These are phyloP conservation scores for Columba guinea DNA, from an alignment of 2,797 vertebrate genomes.

Conservation along the genomic window DNA sequence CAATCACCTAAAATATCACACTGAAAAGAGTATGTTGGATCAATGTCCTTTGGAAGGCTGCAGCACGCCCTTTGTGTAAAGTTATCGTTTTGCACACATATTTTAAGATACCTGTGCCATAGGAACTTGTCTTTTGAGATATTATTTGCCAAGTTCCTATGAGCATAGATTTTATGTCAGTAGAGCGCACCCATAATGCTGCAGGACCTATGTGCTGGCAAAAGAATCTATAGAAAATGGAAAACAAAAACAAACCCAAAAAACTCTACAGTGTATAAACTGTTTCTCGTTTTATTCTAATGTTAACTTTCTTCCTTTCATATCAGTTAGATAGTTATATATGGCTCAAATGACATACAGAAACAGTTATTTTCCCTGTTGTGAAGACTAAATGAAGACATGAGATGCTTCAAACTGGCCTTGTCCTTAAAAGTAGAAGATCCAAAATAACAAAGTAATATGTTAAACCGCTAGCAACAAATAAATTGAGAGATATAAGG, in stretches of 20 bases:
- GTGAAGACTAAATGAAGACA: background rate
- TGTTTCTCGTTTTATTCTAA: background rate
- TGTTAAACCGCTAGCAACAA: background rate
- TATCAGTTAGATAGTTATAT: background rate
- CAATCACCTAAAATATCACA: conserved; percentile 60
- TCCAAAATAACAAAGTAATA: background rate
- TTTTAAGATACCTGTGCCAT: conserved; percentile 41
- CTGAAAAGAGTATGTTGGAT: conserved; percentile 53
- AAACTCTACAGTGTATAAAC: background rate
- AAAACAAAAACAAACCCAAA: background rate
- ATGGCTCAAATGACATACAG: background rate
- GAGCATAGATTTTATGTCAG: conserved; percentile 68
- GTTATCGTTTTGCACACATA: conserved; percentile 51
- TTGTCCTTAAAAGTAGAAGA: background rate
- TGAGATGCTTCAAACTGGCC: background rate
- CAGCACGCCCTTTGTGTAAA: conserved; percentile 53
- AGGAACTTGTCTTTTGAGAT: conserved; percentile 28
- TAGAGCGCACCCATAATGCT: conserved; percentile 24
- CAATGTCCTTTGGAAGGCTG: conserved; percentile 48
- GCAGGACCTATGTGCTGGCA: background rate
- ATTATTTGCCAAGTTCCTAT: conserved; percentile 35
- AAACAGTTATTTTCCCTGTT: background rate
- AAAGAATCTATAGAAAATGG: background rate
- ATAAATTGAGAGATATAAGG: background rate
- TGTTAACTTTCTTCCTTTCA: background rate